Conservation (phyloP, 2,888 invertebrate species). For the Agrenia bidenticulata region DNA sequence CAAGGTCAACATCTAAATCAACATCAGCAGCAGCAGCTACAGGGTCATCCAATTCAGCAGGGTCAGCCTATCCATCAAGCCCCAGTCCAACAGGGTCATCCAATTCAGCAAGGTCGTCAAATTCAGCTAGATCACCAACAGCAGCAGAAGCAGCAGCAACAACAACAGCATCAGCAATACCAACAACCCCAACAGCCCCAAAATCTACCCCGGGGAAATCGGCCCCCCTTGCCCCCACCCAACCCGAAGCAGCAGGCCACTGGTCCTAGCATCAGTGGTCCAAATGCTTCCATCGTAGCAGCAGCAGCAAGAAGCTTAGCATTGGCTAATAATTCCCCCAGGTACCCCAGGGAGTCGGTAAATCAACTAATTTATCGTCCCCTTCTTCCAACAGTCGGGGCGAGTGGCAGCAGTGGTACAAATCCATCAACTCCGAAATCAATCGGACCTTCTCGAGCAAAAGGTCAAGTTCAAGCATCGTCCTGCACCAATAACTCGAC, state of each 20-base stretch:
- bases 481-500: neutral
- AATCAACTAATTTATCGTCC: slow-evolving; percentile 47
- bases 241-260: slow-evolving; percentile 15
- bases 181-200: slow-evolving; percentile 28
- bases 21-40: slow-evolving; percentile 24
- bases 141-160: slow-evolving; percentile 7
- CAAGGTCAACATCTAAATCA: slow-evolving; percentile 30
- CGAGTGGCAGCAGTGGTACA: slow-evolving; percentile 26
- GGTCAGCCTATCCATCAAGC: slow-evolving; percentile 17
- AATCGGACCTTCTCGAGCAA: neutral
- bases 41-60: neutral
- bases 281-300: slow-evolving; percentile 5
- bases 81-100: slow-evolving; percentile 17
- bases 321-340: slow-evolving; percentile 25
- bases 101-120: slow-evolving; percentile 19
- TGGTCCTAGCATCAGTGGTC: neutral
- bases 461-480: slow-evolving; percentile 10
- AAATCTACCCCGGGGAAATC: neutral
- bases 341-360: slow-evolving; percentile 20
- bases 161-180: slow-evolving; percentile 18
- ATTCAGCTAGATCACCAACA: slow-evolving; percentile 4
- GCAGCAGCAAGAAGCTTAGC: slow-evolving; percentile 35
- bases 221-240: neutral
- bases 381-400: slow-evolving; percentile 42
- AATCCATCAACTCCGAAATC: slow-evolving; percentile 13